Evolutionary conservation across 2,797 vertebrate species (phyloP), one percentile per base, ranked within the genome.

Genomic region (Alca torda): DNA sequence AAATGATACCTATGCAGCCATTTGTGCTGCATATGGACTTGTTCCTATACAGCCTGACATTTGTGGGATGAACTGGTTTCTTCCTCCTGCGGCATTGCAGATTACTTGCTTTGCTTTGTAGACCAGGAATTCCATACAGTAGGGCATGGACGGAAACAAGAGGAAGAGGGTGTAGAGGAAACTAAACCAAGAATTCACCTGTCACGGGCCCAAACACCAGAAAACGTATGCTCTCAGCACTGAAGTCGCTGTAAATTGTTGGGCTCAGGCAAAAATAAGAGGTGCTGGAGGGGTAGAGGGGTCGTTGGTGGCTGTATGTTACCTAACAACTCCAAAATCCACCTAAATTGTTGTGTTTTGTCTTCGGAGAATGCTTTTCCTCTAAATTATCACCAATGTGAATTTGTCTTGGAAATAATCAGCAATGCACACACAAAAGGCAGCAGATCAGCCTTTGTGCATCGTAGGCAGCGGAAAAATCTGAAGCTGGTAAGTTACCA

Each of bases 201-300:
- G 54, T 59, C 35, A 23, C 17, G 50, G 12, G 17, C n/a, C 53
- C 53, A 74, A 92, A 56, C 18, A 37, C 12, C 15, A 89, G 45
- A 83, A 64, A 67, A 7, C 33, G 53, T 14, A 31, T 59, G 64
- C 9, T 81, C 10, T 74, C 4, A 1, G 84, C 79, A 83, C 63
- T 95, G 76, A 91, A 89, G 67, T 46, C 64, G 83, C 81, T 75
- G 94, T 87, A 95, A 97, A 97, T 81, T 96, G 77, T 86, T 97
- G 85, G 75, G 35, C 72, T 93, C 68, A 92, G 82, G 93, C 79
- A 95, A 96, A 97, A 96, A 90, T 46, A 50, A 45, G 26, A 23
- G 16, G 16, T 60, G 7, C 19, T 88, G 33, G 9, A 77, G 37
- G 54, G 18, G 17, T 59, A 64, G 37, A 74, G 37, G 46, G 18